Evolutionary conservation across 1,140 invertebrate species (phyloP), one percentile per base, ranked within the genome.

Genomic region (Drosophila oshimai): DNA sequence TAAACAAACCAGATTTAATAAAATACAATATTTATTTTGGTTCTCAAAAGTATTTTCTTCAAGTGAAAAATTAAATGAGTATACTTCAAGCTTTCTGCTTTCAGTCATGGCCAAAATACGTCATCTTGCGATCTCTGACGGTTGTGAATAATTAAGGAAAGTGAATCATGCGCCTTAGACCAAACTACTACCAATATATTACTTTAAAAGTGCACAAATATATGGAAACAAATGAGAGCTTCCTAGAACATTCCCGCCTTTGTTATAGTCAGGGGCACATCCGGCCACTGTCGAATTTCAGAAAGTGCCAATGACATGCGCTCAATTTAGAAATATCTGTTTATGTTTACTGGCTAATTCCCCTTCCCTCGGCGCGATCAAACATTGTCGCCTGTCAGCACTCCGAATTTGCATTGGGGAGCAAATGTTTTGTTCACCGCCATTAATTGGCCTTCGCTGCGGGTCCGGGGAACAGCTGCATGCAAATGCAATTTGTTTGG

Each of bases 391-490:
- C 54, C 74, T 84, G 81, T 86, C 80, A 87, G 78, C 81, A 80
- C 76, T 53, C 47, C 36, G 58, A 53, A 69, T 75, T 53, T 18
- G 37, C 65, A 70, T 84, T 72, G 45, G 64, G 44, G 15, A 58
- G 31, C 47, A 13, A 50, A 34, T 37, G 36, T 44, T 64, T 49
- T 58, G 20, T 58, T 74, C 80, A 44, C 18, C 28, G 34, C 41
- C 45, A 67, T 74, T 74, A 74, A 80, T 87, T 76, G 80, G 74
- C 80, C 80, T 84, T 84, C 68, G 58, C 42, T 31, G 46, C 37
- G 60, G 60, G 33, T 54, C 49, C 41, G 3, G 12, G 51, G 10
- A 10, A 20, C 9, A 17, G 44, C 10, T 1, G 39, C 45, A 49
- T 51, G 26, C 50, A 61, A 86, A 74, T 86, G 75, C 65, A 46